phyloP scores from a whole-genome alignment of 1,140 invertebrate genomes.

The Leptonema lineaticorne region DNA sequence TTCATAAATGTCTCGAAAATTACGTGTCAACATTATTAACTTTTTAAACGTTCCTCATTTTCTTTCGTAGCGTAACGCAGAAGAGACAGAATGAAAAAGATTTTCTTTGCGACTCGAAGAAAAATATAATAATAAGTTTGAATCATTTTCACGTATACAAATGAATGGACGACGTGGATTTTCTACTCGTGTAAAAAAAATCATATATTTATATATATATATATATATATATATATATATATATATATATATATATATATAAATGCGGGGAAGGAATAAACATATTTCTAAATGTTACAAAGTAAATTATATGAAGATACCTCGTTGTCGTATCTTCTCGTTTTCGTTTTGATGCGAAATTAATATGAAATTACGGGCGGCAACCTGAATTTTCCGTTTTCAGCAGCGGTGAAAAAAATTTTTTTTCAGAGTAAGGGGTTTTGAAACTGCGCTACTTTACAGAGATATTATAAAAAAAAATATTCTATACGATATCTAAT shows the following conservation, averaged over 20 bases:
- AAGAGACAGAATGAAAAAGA: too few relatives aligned
- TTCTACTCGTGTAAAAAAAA: background rate
- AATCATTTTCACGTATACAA: too few relatives aligned
- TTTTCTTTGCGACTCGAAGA: too few relatives aligned
- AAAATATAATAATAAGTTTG: too few relatives aligned
- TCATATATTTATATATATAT: background rate
- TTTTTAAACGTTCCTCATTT: too few relatives aligned
- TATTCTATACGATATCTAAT: too few relatives aligned
- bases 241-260: background rate
- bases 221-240: background rate
- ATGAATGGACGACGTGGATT: background rate
- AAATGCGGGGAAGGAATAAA: background rate
- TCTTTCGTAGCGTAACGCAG: too few relatives aligned
- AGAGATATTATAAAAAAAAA: too few relatives aligned
- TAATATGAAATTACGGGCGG: conserved; percentile 10
- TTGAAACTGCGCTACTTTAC: background rate
- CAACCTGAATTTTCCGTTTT: background rate
- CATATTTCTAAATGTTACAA: background rate
- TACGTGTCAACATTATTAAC: too few relatives aligned
- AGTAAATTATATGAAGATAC: conserved; percentile 8
- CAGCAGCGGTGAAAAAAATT: background rate
- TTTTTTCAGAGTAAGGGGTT: background rate
- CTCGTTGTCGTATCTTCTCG: conserved; percentile 7
- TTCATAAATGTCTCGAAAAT: too few relatives aligned
- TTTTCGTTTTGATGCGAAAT: conserved; percentile 14